phyloP scores from a whole-genome alignment of 2,113 vertebrate species.

The Peromyscus leucopus region DNA sequence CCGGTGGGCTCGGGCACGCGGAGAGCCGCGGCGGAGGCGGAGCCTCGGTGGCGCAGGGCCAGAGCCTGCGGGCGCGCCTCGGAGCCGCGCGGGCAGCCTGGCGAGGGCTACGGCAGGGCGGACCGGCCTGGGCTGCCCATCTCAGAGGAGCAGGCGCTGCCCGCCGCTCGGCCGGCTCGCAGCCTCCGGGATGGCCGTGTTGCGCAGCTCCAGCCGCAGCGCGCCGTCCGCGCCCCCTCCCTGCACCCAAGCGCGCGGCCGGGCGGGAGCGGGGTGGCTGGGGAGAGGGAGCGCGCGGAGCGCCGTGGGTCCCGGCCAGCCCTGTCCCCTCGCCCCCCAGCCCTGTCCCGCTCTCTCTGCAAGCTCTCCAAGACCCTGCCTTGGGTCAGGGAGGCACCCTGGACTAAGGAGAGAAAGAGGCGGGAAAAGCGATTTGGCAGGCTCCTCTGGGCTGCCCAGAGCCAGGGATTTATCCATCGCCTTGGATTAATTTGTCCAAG shows the following conservation, averaged over 20 bases:
- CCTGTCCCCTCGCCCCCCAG: not conserved
- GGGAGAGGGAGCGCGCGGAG: constrained; percentile 47
- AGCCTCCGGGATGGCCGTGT: not conserved
- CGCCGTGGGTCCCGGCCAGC: not conserved
- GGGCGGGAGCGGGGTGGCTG: not conserved
- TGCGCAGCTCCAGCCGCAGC: constrained; percentile 55
- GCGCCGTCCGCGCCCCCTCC: not conserved
- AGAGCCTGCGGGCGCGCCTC: not conserved
- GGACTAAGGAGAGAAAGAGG: not conserved
- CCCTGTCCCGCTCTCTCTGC: not conserved
- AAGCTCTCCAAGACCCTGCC: not conserved
- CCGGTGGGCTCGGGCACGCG: not conserved
- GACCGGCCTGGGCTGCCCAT: not conserved
- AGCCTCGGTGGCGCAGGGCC: not conserved
- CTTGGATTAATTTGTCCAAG: not conserved
- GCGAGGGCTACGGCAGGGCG: not conserved
- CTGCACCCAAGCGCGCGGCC: not conserved
- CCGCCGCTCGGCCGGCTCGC: not conserved
- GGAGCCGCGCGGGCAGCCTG: rapidly evolving
- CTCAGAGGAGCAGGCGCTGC: not conserved
- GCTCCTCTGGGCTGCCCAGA: not conserved
- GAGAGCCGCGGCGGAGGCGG: not conserved
- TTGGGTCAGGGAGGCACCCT: not conserved
- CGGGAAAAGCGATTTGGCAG: not conserved
- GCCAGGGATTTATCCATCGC: not conserved